Evolutionary conservation across 2,797 vertebrate species (phyloP), one percentile per base, ranked within the genome.

Genomic region (Gorsachius magnificus): DNA sequence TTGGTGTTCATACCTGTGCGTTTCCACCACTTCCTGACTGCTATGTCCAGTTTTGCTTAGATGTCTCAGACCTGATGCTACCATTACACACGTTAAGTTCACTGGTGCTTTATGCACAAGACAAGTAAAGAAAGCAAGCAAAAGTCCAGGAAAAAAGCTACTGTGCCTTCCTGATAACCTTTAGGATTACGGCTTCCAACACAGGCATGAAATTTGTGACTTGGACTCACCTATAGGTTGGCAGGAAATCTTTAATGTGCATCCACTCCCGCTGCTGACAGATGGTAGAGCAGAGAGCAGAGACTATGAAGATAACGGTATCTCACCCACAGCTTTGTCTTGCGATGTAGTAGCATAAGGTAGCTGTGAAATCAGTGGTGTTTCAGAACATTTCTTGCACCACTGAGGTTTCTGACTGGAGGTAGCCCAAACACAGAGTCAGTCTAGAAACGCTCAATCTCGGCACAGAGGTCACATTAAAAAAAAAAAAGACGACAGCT

Each of bases 251-350:
- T 64, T 93, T 48, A 46, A 50, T 45, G 43, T 46, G 8, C 53
- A 68, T 68, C 53, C 25, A 16, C 43, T 90, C 50, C 57, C 0
- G 1, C 64, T 68, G 81, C 81, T 85, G 86, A 50, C 82, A 92
- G 88, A 93, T 46, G 87, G 91, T 13, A 43, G 58, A 88, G 63
- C 50, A 83, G 84, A 71, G 69, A 91, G 76, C 31, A 69, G 70
- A 3, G 3, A 48, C 85, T 83, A 46, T 16, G 56, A 89, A 92
- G 74, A 61, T 46, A 83, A 82, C 66, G 84, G 36, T 16, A 33
- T 64, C 90, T 74, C 74, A 94, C 38, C 36, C 90, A 87, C 11
- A 77, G 60, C 38, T 87, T 90, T 94, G 66, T 72, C 64, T 54
- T 90, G 61, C 4, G 10, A 53, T 21, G 16, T 58, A 84, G 68